Conservation (phyloP, 2,797 vertebrate species). For the Falco novaeseelandiae region DNA sequence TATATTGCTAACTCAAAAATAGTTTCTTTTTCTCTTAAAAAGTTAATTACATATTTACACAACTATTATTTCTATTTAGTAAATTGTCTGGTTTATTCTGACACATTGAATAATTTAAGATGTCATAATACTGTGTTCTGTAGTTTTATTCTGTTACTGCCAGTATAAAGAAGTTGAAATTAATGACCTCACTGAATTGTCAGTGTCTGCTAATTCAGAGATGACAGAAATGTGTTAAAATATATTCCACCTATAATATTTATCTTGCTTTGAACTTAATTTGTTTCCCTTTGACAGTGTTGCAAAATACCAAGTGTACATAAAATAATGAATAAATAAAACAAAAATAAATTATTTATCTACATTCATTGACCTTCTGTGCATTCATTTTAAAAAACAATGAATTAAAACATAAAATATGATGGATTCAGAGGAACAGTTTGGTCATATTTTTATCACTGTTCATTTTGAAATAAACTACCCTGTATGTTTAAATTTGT, state of each 20-base stretch:
- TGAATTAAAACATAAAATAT: constrained; percentile 1
- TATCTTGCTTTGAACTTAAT: constrained; percentile 46
- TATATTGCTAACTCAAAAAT: background rate
- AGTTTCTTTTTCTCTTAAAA: background rate
- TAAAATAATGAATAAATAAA: constrained; percentile 48
- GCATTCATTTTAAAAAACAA: background rate
- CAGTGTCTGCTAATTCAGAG: constrained; percentile 17
- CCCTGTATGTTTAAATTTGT: background rate
- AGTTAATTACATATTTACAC: background rate
- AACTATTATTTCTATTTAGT: background rate
- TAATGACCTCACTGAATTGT: background rate
- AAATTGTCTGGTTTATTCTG: background rate
- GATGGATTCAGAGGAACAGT: background rate
- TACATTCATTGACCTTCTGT: constrained; percentile 37
- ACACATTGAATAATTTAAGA: background rate
- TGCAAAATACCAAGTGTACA: constrained; percentile 37
- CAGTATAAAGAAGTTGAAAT: background rate
- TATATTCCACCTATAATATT: background rate
- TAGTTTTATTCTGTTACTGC: constrained; percentile 1
- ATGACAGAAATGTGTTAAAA: constrained; percentile 1
- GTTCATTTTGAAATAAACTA: constrained; percentile 29
- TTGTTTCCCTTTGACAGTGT: constrained; percentile 17
- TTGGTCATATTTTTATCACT: constrained; percentile 12
- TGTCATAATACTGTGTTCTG: background rate
- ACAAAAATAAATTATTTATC: constrained; percentile 38